Evolutionary conservation across 1,140 invertebrate species (phyloP), one percentile per base, ranked within the genome.

Genomic region (Diabrotica virgifera): DNA sequence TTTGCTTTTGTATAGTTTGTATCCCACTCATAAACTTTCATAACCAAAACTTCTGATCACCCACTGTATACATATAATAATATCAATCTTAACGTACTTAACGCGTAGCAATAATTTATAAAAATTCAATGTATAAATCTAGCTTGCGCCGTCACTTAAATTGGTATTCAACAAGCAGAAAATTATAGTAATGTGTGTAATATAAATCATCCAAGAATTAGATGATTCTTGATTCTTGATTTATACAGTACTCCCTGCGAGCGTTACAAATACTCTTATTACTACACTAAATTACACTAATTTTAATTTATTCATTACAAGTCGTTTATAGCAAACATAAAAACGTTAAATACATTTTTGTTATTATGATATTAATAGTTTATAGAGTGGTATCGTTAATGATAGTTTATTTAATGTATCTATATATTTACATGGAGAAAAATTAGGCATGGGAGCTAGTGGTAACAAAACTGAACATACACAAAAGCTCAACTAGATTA

Each of bases 151-250:
- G 24, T 24, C 24, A n/a, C 40, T n/a, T n/a, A 8, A 46, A 46
- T 8, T 8, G n/a, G n/a, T 46, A 46, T 46, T n/a, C n/a, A 46
- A 46, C 40, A 46, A 46, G 40, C 3, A 46, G 40, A 46, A 46
- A 46, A 46, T 46, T 46, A 46, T 46, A 46, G 40, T 46, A 46
- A 46, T 46, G n/a, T 46, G n/a, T 46, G n/a, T n/a, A 46, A 46
- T 5, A 46, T 46, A 46, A 46, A 46, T 46, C 40, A 46, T 46
- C 40, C n/a, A 8, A n/a, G 40, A 46, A 10, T 46, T 46, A 46
- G 40, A 46, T 46, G 40, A 46, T 46, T 46, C 40, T 46, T 46
- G 40, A 46, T 46, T 46, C 40, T 46, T 46, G 5, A 46, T 46
- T 46, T 46, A 46, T n/a, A 46, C 2, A 8, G n/a, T n/a, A 46